These are phyloP conservation scores for Eubasilissa regina DNA, from an alignment of 1,140 invertebrate genomes.

Conservation along the genomic window DNA sequence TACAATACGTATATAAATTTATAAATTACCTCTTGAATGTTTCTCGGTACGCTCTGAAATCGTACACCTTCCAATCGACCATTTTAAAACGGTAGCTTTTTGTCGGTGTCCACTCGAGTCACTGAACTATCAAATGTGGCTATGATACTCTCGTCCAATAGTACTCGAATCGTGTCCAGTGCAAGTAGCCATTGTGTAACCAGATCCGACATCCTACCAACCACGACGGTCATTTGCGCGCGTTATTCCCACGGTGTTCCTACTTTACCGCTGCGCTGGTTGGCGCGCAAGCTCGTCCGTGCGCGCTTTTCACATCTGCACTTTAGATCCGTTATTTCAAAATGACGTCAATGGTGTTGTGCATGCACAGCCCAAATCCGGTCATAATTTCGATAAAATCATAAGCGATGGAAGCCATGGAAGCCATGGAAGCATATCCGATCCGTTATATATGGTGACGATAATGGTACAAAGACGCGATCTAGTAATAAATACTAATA, in stretches of 20 bases:
- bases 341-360: constrained; percentile 20
- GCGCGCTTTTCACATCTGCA: background rate
- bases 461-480: no score
- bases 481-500: no score
- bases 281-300: background rate
- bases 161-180: background rate
- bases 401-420: no score
- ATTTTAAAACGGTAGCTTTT: background rate
- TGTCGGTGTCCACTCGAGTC: background rate
- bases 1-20: no score
- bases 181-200: constrained; percentile 1
- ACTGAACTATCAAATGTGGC: background rate
- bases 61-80: no score
- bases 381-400: no score
- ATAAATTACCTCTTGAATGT: no score
- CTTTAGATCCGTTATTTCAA: constrained; percentile 22
- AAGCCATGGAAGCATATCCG: no score
- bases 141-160: background rate
- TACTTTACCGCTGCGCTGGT: background rate
- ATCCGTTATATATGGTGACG: no score
- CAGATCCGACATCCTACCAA: background rate
- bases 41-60: no score
- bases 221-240: background rate
- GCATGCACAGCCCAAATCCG: no score
- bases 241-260: background rate